Evolutionary conservation across 1,140 invertebrate genomes (phyloP), one percentile per base, ranked within the genome.

Genomic region (Tetragnatha versicolor): DNA sequence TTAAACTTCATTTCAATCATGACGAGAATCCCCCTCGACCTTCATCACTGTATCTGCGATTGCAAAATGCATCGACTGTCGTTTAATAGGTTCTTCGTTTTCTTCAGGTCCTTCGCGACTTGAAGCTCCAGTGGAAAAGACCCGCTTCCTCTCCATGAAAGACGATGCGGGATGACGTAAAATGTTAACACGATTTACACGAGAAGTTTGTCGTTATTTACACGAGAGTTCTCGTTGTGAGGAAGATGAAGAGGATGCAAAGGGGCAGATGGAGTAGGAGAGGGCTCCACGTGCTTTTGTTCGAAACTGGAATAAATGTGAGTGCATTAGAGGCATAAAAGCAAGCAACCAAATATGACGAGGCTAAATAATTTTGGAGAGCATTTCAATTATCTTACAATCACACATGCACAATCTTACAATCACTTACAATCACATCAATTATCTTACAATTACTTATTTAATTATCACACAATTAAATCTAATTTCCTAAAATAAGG

Each of bases 191-290:
- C n/a, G n/a, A n/a, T n/a, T n/a, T n/a, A n/a, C n/a, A n/a, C n/a
- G n/a, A n/a, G n/a, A n/a, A n/a, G n/a, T n/a, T n/a, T n/a, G n/a
- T n/a, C n/a, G n/a, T n/a, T n/a, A 20, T 51, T 31, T 68, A 68
- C 20, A 49, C 31, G 65, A 68, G 51, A 3, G 45, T 68, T 68
- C 65, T 68, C 42, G 65, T 49, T 68, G 51, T 31, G 25, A 68
- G 65, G 35, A 47, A 51, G 29, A 68, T 9, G 22, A 68, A 49
- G 17, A 68, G 25, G 35, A 25, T 20, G 65, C 65, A 68, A 0
- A 68, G 42, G 12, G 61, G n/a, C 17, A 17, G 65, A 51, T 68
- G 65, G 12, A 68, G 12, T 17, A 7, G n/a, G 17, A 49, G 51
- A 31, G 29, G 5, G 51, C 45, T 51, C 65, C 65, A 68, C 25